Conservation (phyloP, 64 coral and sea anemone genomes). For the Dendronephthya gigantea region DNA sequence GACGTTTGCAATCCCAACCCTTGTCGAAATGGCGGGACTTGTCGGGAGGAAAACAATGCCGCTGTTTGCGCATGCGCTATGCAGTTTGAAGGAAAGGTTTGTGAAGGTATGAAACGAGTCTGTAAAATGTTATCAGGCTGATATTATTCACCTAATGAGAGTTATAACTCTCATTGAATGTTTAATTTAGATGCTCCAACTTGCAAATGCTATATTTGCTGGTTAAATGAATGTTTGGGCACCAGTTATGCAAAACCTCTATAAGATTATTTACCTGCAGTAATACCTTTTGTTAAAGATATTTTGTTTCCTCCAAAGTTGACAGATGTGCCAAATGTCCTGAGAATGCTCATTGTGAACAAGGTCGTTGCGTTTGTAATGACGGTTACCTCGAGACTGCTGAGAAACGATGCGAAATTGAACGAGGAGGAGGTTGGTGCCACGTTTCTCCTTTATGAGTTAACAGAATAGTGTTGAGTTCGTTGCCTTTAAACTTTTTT, state of each 20-base stretch:
- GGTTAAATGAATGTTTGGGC: no score
- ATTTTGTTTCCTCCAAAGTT: conserved; percentile 28
- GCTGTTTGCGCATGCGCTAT: conserved; percentile 58
- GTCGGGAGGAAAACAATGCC: conserved; percentile 51
- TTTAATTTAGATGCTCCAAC: no score
- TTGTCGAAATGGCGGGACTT: conserved; percentile 63
- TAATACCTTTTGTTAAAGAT: not conserved
- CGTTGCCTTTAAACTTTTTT: not conserved
- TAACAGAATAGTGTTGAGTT: no score
- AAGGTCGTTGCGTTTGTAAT: conserved; percentile 59
- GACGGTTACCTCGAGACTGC: conserved; percentile 61
- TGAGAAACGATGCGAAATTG: conserved; percentile 35
- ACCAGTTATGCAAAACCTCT: no score
- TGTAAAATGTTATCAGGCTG: no score
- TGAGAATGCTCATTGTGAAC: conserved; percentile 54
- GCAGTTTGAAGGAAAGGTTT: conserved; percentile 56
- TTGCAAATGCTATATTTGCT: no score
- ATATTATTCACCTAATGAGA: no score
- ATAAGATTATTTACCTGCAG: no score
- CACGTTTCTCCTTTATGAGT: not conserved
- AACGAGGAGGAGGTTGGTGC: conserved; percentile 58
- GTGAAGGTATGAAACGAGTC: conserved; percentile 63
- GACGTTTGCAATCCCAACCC: conserved; percentile 90
- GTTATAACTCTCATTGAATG: no score
- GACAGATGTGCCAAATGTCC: conserved; percentile 90